Conservation (phyloP, 2,113 vertebrate genomes). For the Fregetta grallaria region DNA sequence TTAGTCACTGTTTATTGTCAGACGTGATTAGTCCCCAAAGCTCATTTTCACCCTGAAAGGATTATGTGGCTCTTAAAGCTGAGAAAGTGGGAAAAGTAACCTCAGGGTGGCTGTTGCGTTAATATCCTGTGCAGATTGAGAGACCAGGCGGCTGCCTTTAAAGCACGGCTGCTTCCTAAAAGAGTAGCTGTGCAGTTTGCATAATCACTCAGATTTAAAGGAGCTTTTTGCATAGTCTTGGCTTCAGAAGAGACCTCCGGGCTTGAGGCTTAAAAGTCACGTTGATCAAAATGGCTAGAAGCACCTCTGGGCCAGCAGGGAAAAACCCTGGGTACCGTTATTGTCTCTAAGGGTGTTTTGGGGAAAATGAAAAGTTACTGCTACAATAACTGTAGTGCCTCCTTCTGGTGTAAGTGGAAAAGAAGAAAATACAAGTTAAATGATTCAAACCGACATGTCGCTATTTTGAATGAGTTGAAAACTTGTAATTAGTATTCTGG, state of each 20-base stretch:
- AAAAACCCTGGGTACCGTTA: rapidly evolving
- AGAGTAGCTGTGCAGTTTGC: rapidly evolving
- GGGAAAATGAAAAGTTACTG: neutral
- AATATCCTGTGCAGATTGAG: neutral
- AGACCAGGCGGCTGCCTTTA: neutral
- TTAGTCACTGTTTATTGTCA: neutral
- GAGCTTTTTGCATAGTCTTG: neutral
- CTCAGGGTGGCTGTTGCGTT: neutral
- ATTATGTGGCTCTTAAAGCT: neutral
- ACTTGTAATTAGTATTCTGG: neutral
- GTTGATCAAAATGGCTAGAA: neutral
- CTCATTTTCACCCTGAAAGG: neutral
- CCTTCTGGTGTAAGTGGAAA: neutral
- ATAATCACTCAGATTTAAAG: neutral
- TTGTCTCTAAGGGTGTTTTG: rapidly evolving
- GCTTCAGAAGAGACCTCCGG: neutral
- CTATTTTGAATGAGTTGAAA: neutral
- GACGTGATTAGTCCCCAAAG: neutral
- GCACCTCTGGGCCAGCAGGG: neutral
- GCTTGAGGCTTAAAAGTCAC: neutral
- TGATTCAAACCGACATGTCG: rapidly evolving
- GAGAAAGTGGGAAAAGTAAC: neutral
- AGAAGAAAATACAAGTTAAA: neutral
- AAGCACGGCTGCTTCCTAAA: neutral
- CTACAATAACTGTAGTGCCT: neutral